Percentiles rank a stretch among this genome's conserved stretches.
These are phyloP conservation scores for Rhodinocichla rosea DNA, from an alignment of 2,113 vertebrate genomes.

Conservation along the genomic window DNA sequence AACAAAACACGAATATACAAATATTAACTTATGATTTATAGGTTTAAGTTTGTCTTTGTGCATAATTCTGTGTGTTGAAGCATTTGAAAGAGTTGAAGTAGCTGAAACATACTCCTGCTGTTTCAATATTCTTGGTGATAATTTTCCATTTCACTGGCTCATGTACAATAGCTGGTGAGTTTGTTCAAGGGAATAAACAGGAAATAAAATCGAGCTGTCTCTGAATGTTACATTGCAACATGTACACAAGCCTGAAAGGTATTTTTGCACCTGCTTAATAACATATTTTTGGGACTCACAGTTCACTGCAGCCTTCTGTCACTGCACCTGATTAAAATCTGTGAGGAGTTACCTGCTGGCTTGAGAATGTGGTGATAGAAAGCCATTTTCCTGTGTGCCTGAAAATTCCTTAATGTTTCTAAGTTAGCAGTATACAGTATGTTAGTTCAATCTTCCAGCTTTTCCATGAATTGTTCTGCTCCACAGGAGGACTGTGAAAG, in stretches of 20 bases:
- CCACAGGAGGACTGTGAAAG: neutral
- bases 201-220: neutral
- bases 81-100: neutral
- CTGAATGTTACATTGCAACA: neutral
- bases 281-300: neutral
- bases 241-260: neutral
- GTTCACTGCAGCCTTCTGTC: constrained; percentile 1
- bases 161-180: neutral
- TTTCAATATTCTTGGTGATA: neutral
- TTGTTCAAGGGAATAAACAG: neutral
- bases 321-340: neutral
- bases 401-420: neutral
- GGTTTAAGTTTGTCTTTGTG: neutral
- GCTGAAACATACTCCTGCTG: neutral
- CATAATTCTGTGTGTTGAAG: neutral
- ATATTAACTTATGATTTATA: neutral
- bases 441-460: neutral
- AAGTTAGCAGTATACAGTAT: neutral
- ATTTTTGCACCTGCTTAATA: constrained; percentile 3
- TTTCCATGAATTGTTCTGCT: neutral
- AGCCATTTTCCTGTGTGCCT: neutral
- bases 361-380: neutral
- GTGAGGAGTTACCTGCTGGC: neutral
- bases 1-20: neutral
- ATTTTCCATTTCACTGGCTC: neutral